A percentile compares a stretch with the other conserved stretches of the same genome.
These are phyloP conservation scores for Danio rerio DNA, from an alignment of 2,113 vertebrate genomes.

Conservation along the genomic window GRCz12tu NC_133195.1:39677001-39677500, in stretches of 20 bases:
- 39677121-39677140: not conserved
- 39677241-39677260: slow-evolving; percentile 8
- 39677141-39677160: no score
- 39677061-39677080: not conserved
- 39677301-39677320: slow-evolving; percentile 11
- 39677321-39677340: slow-evolving; percentile 21
- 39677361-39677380: slow-evolving; percentile 30
- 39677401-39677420: slow-evolving; percentile 22
- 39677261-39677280: not conserved
- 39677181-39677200: not conserved
- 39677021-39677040: not conserved
- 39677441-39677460: slow-evolving; percentile 28
- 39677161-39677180: not conserved
- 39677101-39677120: not conserved
- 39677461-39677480: not conserved
- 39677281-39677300: not conserved
- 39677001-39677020: no score
- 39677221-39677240: not conserved
- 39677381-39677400: slow-evolving; percentile 58
- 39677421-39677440: slow-evolving; percentile 11
- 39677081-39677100: not conserved
- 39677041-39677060: not conserved
- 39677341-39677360: slow-evolving; percentile 1
- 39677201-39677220: not conserved
- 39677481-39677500: slow-evolving; percentile 37